phyloP scores from a whole-genome alignment of 2,113 vertebrate genomes.

The Microtus ochrogaster region DNA sequence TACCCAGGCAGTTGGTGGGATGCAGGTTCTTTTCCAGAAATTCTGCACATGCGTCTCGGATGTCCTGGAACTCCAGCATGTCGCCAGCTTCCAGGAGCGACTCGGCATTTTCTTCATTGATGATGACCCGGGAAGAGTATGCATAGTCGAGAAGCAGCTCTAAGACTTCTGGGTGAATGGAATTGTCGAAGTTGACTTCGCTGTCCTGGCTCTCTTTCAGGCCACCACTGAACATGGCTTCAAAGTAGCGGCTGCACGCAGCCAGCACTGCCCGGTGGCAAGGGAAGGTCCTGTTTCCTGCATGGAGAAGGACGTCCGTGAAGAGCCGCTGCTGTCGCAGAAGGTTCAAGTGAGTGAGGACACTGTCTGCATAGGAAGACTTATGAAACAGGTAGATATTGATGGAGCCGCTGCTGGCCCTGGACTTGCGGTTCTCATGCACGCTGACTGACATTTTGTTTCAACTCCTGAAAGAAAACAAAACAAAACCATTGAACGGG shows the following conservation, averaged over 20 bases:
- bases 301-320: constrained; percentile 90
- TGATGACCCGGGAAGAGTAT: constrained; percentile 90
- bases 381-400: constrained; percentile 92
- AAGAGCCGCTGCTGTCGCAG: constrained; percentile 91
- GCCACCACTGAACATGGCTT: constrained; percentile 91
- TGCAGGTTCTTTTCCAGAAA: constrained; percentile 91
- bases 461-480: constrained; percentile 83
- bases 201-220: constrained; percentile 91
- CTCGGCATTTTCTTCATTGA: constrained; percentile 91
- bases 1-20: constrained; percentile 90
- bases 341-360: constrained; percentile 90
- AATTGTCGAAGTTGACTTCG: constrained; percentile 91
- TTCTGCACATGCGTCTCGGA: constrained; percentile 91
- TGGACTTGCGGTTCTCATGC: constrained; percentile 91
- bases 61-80: constrained; percentile 92
- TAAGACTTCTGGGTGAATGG: constrained; percentile 90
- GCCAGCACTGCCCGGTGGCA: constrained; percentile 91
- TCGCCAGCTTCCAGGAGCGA: constrained; percentile 90
- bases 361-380: constrained; percentile 91
- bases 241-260: constrained; percentile 91
- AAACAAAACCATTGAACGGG: constrained; percentile 65
- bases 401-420: constrained; percentile 91
- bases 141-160: constrained; percentile 91
- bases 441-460: constrained; percentile 91
- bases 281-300: constrained; percentile 89